phyloP scores from a whole-genome alignment of 2,113 vertebrate species.

The Balaeniceps rex region DNA sequence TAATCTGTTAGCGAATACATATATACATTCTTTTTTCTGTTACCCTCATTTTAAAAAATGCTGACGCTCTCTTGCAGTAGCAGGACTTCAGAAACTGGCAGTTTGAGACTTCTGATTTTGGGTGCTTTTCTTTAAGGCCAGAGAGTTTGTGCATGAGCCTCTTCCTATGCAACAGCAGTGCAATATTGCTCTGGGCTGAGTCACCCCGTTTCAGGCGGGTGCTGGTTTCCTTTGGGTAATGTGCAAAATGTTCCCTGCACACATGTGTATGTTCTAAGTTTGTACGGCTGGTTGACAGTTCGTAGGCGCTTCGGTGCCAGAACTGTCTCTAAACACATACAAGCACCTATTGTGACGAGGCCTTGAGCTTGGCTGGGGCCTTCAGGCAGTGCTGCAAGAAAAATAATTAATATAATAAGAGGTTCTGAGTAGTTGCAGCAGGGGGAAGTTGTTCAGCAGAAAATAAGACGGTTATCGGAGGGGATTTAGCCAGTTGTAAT shows the following conservation, averaged over 20 bases:
- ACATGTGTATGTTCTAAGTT: neutral
- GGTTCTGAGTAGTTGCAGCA: neutral
- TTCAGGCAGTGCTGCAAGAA: neutral
- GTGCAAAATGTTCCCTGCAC: constrained; percentile 48
- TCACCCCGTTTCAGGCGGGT: neutral
- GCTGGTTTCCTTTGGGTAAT: constrained; percentile 8
- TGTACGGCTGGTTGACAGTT: neutral
- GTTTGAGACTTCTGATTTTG: neutral
- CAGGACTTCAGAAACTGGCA: neutral
- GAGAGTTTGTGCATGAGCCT: neutral
- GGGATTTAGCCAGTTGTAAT: neutral
- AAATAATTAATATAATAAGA: neutral
- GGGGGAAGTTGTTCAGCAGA: neutral
- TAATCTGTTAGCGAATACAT: neutral
- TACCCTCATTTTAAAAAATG: neutral
- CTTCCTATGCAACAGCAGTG: neutral
- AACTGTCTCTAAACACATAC: neutral
- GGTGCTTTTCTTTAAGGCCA: neutral
- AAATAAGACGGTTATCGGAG: neutral
- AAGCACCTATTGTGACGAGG: neutral
- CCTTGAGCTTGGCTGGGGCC: neutral
- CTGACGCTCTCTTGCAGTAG: neutral
- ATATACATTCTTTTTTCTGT: neutral
- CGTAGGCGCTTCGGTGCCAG: neutral
- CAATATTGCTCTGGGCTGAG: neutral